A percentile compares a stretch with the other conserved stretches of the same genome.
phyloP scores from a whole-genome alignment of 2,113 vertebrate species.

The Callaeas wilsoni region DNA sequence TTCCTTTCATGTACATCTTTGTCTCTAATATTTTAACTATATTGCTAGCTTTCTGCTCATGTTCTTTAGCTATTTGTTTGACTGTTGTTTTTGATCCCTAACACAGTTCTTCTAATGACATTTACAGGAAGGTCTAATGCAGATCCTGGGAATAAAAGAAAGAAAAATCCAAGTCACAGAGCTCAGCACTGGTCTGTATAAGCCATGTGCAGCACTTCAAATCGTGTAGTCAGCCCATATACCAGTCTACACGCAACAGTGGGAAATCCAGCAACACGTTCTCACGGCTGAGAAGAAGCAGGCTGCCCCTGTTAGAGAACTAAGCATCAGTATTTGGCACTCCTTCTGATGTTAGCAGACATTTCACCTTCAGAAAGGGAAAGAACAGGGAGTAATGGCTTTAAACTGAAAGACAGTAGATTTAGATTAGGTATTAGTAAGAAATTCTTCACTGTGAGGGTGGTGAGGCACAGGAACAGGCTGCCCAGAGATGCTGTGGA shows the following conservation, averaged over 20 bases:
- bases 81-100: not conserved
- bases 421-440: not conserved
- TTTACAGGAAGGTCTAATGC: not conserved
- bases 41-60: not conserved
- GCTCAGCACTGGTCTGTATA: fast-evolving
- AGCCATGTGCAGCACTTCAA: not conserved
- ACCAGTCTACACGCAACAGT: fast-evolving
- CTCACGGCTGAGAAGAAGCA: too few species aligned
- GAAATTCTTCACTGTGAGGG: not conserved
- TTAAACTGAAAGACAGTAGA: not conserved
- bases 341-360: not conserved
- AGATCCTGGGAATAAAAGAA: not conserved
- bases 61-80: not conserved
- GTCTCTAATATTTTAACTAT: not conserved
- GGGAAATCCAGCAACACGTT: not conserved
- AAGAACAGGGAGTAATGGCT: not conserved
- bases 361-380: not conserved
- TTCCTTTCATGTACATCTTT: not conserved
- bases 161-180: not conserved
- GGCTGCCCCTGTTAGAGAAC: not conserved
- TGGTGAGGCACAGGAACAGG: not conserved
- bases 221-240: not conserved
- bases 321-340: not conserved
- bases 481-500: not conserved
- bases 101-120: not conserved